Evolutionary conservation across 2,113 vertebrate species (phyloP).

Genomic region (Fukomys damarensis): DNA sequence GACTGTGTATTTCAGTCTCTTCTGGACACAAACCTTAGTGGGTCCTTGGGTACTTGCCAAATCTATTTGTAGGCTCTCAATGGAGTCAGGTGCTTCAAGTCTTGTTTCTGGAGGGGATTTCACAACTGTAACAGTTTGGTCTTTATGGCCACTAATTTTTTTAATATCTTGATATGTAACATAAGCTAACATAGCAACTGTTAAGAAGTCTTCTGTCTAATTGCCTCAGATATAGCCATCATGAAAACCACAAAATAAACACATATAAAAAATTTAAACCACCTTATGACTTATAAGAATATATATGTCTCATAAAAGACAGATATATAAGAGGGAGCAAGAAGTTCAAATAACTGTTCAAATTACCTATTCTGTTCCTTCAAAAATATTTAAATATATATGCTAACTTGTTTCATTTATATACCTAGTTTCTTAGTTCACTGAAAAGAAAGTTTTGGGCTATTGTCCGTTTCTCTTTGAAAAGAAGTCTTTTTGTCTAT

Average conservation of each 20-base stretch:
- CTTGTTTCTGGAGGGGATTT: slow-evolving; percentile 97
- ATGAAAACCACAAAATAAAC: neutral
- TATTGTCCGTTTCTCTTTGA: neutral
- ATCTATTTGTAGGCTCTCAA: slow-evolving; percentile 95
- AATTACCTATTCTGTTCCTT: neutral
- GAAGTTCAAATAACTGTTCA: neutral
- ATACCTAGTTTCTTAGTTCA: neutral
- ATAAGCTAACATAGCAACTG: slow-evolving; percentile 92
- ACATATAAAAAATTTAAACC: neutral
- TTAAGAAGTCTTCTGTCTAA: slow-evolving; percentile 86
- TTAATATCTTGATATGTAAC: slow-evolving; percentile 96
- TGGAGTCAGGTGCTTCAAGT: slow-evolving; percentile 95
- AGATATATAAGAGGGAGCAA: neutral
- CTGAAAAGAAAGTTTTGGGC: neutral
- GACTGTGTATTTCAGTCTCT: slow-evolving; percentile 91
- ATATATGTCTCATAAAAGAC: neutral
- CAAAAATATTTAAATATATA: neutral
- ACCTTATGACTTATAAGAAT: neutral
- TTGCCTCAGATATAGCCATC: neutral
- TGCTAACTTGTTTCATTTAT: neutral
- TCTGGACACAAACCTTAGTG: slow-evolving; percentile 97
- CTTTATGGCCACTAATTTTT: slow-evolving; percentile 94
- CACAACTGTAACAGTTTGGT: slow-evolving; percentile 97
- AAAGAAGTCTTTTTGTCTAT: neutral
- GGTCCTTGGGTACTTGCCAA: slow-evolving; percentile 96